Conservation (phyloP, 2,888 invertebrate genomes). For the Falcaria lacertinaria region DNA sequence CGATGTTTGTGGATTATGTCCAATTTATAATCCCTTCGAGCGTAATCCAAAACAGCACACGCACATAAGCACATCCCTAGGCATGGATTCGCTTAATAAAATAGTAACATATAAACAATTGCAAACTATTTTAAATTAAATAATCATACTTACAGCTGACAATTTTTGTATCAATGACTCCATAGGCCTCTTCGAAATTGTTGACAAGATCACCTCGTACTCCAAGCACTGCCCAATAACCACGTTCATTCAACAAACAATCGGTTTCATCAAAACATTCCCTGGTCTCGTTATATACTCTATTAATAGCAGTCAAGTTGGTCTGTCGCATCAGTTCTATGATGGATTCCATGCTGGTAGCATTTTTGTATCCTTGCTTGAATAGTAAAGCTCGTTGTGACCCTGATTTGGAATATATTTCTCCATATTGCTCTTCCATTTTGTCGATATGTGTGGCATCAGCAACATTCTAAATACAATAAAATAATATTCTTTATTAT, state of each 20-base stretch:
- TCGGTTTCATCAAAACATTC: slow-evolving; percentile 37
- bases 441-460: slow-evolving; percentile 50
- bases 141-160: slow-evolving; percentile 52
- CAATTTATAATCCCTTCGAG: too few relatives aligned
- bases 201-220: slow-evolving; percentile 58
- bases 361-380: slow-evolving; percentile 55
- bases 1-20: too few relatives aligned
- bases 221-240: slow-evolving; percentile 56
- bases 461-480: slow-evolving; percentile 52
- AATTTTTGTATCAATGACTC: slow-evolving; percentile 80
- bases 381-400: slow-evolving; percentile 60
- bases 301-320: slow-evolving; percentile 52
- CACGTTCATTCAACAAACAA: slow-evolving; percentile 45
- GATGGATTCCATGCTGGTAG: slow-evolving; percentile 55
- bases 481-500: neutral
- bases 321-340: slow-evolving; percentile 63
- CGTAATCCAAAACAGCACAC: too few relatives aligned
- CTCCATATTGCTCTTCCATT: slow-evolving; percentile 56
- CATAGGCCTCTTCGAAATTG: slow-evolving; percentile 51
- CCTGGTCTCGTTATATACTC: slow-evolving; percentile 31
- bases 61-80: too few relatives aligned
- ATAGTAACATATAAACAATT: too few relatives aligned
- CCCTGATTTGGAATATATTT: slow-evolving; percentile 54
- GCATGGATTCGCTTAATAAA: too few relatives aligned
- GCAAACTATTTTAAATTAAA: too few relatives aligned